Evolutionary conservation across 2,113 vertebrate species (phyloP), one percentile per base, ranked within the genome.

Genomic region (Caranx ignobilis): DNA sequence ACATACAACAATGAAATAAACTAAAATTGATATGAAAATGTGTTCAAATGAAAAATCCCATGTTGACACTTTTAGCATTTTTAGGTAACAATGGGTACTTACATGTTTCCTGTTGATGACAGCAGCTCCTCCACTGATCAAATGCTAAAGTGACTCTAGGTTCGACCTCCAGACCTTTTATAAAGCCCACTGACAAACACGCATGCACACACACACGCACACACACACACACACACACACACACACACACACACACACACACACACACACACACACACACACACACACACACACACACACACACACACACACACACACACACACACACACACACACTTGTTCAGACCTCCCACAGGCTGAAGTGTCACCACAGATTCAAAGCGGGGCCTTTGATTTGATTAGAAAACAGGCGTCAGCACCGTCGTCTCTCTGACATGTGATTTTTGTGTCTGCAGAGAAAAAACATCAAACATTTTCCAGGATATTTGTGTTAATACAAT

Each of bases 121-220:
- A 52, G 57, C 60, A 35, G 75, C 69, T 86, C 71, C 63, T 88
- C 61, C 32, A 34, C 67, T 12, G 65, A 79, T 70, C 43, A 41
- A 72, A 76, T 2, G n/a, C 50, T 52, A 13, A 84, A 81, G 31
- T 87, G 88, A 84, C 55, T 75, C 69, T 57, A 56, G 55, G 50
- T 34, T 74, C 63, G 35, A 89, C 78, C 82, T 82, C 18, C 63
- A 71, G 76, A 82, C 81, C 76, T 87, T 88, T 88, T 90, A 89
- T 90, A 87, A 74, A 83, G 57, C 32, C 4, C 13, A 31, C 60
- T 2, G 21, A 66, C 55, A 56, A 72, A 61, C 59, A 65, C 64
- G 41, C 54, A 54, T 67, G 43, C 71, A 18, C 65, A 47, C 67
- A 56, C 78, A 62, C 64, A 67, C 71, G 47, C 68, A 52, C 61